phyloP scores from a whole-genome alignment of 2,113 vertebrate species.

The Oriolus oriolus region DNA sequence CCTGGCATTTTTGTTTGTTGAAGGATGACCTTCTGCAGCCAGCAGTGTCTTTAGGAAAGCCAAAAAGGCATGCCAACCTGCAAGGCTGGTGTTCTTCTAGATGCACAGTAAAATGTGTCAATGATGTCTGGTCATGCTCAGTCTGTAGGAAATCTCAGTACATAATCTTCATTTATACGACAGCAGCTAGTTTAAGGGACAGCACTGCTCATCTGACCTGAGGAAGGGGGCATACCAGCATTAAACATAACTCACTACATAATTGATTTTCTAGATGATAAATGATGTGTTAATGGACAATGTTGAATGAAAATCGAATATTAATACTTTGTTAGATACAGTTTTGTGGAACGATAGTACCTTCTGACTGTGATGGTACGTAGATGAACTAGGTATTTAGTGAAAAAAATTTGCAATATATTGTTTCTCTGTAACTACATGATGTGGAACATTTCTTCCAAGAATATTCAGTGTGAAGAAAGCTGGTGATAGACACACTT shows the following conservation, averaged over 20 bases:
- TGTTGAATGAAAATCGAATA: neutral
- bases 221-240: neutral
- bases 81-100: neutral
- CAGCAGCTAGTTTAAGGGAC: neutral
- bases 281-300: neutral
- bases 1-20: neutral
- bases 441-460: neutral
- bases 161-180: neutral
- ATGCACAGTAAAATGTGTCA: accelerated
- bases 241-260: neutral
- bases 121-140: neutral
- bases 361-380: neutral
- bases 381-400: neutral
- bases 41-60: neutral
- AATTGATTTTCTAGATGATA: neutral
- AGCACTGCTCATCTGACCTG: neutral
- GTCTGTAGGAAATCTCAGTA: neutral
- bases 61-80: neutral
- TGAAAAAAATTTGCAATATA: neutral
- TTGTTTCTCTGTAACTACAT: neutral
- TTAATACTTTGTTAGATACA: neutral
- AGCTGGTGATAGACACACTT: neutral
- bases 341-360: neutral
- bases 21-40: neutral
- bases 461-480: neutral